These are phyloP conservation scores for Pseudorasbora parva DNA, from an alignment of 2,113 vertebrate species.

Conservation along the genomic window DNA sequence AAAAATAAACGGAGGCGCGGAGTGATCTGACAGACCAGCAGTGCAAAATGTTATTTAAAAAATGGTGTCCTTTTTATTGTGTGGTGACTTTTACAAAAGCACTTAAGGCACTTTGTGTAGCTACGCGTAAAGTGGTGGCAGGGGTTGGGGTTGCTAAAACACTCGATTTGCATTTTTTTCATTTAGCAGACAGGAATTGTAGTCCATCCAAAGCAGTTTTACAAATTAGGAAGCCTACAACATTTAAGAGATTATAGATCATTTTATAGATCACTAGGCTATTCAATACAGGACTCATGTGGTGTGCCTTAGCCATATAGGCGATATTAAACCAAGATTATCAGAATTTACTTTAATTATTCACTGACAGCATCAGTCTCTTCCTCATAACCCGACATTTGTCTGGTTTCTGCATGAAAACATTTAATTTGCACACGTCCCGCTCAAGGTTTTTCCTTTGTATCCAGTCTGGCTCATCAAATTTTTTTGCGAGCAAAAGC, in stretches of 20 bases:
- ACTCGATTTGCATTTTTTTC: not conserved
- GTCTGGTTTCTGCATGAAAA: conserved; percentile 29
- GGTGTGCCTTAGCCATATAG: not conserved
- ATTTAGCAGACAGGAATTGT: not conserved
- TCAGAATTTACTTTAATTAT: not conserved
- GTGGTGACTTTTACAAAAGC: not conserved
- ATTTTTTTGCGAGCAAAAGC: conserved; percentile 30
- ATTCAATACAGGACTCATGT: not conserved
- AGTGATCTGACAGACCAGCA: too few species aligned
- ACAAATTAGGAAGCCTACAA: not conserved
- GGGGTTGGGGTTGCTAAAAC: not conserved
- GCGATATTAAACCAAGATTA: too few species aligned
- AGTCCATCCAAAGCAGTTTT: not conserved
- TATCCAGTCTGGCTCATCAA: conserved; percentile 27
- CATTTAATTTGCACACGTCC: conserved; percentile 21
- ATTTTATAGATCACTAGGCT: too few species aligned
- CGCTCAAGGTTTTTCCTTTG: conserved; percentile 39
- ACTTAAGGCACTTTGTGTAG: not conserved
- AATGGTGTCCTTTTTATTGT: not conserved
- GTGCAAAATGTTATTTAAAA: too few species aligned
- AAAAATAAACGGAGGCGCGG: not conserved
- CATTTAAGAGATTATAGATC: not conserved
- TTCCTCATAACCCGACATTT: not conserved
- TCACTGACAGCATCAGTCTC: not conserved
- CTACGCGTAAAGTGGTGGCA: not conserved